Base-by-base conservation (phyloP, 64 coral and sea anemone species). In the Pachyseris speciosa region DNA sequence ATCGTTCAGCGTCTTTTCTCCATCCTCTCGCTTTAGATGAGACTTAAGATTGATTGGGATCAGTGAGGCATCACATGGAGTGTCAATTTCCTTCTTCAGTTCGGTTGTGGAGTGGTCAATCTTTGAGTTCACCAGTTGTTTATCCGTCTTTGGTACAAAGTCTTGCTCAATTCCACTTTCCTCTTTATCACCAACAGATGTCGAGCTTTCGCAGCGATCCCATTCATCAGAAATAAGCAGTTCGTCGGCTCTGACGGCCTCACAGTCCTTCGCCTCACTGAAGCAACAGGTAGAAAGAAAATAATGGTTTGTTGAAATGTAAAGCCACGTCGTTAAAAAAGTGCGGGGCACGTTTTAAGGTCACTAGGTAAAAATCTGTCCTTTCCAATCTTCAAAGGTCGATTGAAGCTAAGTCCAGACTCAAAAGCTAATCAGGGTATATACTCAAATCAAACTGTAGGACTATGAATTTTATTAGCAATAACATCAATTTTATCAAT, bases 161-260 rank as follows among this genome's bases (percentile, higher is more conserved):
- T 81, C 77, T 36, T 81, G 77, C 25, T 81, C 77, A 24, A 81
- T 81, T 19, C 77, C 77, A 37, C 77, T 59, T 8, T 81, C 77
- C 5, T 61, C 77, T 61, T 81, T 81, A 61, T 61, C 77, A 4
- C 61, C 77, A 5, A 4, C 33, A 63, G 77, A 81, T 5, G 30
- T 81, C 13, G 77, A 61, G 31, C 77, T 81, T 59, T 61, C 77
- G 37, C 51, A 81, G 51, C 33, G 32, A 60, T 81, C 77, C 34
- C 52, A 81, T 19, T 81, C 77, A 1, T 61, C 77, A 55, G 16
- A 78, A 36, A 57, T 16, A 57, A 27, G 36, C 5, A 22, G 15
- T 37, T 78, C 48, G 19, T 61, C n/a, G n/a, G n/a, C 77, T 26
- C 40, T 81, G 30, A 81, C 17, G 33, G 0, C 32, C 9, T 76